phyloP scores from a whole-genome alignment of 2,797 vertebrate species.

The Xiphophorus birchmanni region DNA sequence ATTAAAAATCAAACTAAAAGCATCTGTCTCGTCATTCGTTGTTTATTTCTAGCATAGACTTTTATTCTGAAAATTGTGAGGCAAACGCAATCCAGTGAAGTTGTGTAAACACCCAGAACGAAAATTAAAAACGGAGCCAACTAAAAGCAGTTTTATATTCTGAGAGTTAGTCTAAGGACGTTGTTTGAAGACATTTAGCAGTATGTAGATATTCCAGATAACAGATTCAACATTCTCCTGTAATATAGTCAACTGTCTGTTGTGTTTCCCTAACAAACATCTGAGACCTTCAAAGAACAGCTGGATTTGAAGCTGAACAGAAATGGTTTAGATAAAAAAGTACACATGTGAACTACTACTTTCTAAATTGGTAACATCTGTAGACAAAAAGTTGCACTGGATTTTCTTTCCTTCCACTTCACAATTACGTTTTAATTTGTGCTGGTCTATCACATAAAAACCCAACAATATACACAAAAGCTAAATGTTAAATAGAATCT shows the following conservation, averaged over 20 bases:
- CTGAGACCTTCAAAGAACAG: neutral
- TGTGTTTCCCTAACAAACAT: neutral
- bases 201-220: neutral
- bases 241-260: neutral
- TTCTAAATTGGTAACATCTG: neutral
- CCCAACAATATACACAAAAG: neutral
- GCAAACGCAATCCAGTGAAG: neutral
- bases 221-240: neutral
- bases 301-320: neutral
- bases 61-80: neutral
- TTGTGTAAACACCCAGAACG: neutral
- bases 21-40: neutral
- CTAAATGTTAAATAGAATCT: conserved; percentile 28
- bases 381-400: neutral
- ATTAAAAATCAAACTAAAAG: neutral
- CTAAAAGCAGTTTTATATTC: neutral
- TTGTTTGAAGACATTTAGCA: neutral
- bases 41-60: neutral
- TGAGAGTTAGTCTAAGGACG: neutral
- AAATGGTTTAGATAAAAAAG: neutral
- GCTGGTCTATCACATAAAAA: neutral
- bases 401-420: neutral
- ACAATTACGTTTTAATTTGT: neutral
- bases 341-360: neutral
- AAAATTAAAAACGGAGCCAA: neutral